Percentiles rank a stretch among this genome's conserved stretches.
Evolutionary conservation across 2,797 vertebrate species (phyloP).

Genomic region (Hippoglossus hippoglossus): DNA sequence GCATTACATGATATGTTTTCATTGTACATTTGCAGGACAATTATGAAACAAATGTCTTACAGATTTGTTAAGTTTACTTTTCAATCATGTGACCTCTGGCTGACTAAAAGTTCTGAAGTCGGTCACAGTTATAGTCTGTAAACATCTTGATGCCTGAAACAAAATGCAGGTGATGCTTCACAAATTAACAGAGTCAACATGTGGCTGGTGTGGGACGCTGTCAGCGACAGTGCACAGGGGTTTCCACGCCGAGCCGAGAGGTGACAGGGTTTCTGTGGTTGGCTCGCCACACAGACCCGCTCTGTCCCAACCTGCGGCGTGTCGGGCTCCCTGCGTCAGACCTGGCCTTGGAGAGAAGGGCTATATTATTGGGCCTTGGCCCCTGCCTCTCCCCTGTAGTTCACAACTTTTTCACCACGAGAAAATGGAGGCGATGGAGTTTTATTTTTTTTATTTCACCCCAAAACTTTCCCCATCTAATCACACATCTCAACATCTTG

Average conservation of each 20-base stretch:
- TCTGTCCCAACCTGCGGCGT: conserved; percentile 71
- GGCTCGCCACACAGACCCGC: conserved; percentile 78
- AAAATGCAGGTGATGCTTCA: conserved; percentile 54
- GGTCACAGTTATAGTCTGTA: conserved; percentile 15
- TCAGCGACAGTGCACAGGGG: conserved; percentile 58
- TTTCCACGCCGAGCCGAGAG: conserved; percentile 66
- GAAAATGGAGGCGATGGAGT: conserved; percentile 69
- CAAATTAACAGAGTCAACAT: conserved; percentile 56
- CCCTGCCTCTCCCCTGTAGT: conserved; percentile 71
- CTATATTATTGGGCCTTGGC: conserved; percentile 80
- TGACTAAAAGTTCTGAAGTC: conserved; percentile 10
- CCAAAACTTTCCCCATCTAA: conserved; percentile 63
- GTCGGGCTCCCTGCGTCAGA: conserved; percentile 79
- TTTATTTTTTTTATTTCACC: conserved; percentile 58
- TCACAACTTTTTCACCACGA: conserved; percentile 72
- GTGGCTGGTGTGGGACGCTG: conserved; percentile 51
- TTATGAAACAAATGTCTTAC: too few relatives aligned
- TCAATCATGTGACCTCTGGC: too few relatives aligned
- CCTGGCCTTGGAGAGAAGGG: conserved; percentile 79
- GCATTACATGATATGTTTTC: too few relatives aligned
- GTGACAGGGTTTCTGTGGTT: conserved; percentile 82
- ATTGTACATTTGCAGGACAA: too few relatives aligned
- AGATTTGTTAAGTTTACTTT: too few relatives aligned
- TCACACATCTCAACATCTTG: conserved; percentile 64
- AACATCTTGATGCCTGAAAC: conserved; percentile 34